These are phyloP conservation scores for Clitarchus hookeri DNA, from an alignment of 2,888 invertebrate species.

Conservation along the genomic window DNA sequence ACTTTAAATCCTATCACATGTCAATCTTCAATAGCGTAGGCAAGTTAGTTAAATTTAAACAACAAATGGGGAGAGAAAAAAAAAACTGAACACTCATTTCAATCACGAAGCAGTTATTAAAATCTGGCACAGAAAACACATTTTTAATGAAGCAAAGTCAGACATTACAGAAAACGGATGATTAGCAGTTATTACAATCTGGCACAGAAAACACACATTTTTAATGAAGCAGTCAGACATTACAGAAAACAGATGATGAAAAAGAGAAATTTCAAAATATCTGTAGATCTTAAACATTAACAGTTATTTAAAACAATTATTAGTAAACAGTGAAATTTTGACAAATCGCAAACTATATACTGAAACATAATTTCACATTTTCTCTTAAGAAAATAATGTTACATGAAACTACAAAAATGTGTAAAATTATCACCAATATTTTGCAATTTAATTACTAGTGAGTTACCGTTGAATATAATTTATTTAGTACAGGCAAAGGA, in stretches of 20 bases:
- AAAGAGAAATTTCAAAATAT: neutral
- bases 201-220: too few species aligned
- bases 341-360: neutral
- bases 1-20: neutral
- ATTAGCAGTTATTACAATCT: too few species aligned
- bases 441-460: too few species aligned
- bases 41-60: neutral
- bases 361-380: neutral
- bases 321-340: neutral
- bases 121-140: neutral
- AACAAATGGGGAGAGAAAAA: neutral
- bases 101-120: neutral
- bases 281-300: neutral
- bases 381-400: neutral
- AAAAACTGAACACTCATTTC: neutral
- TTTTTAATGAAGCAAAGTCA: neutral
- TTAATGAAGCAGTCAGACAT: too few species aligned
- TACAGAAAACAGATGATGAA: too few species aligned
- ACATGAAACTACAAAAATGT: too few species aligned
- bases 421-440: too few species aligned
- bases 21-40: neutral
- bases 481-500: too few species aligned
- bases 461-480: too few species aligned
- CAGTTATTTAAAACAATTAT: neutral
- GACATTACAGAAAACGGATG: neutral